Base-by-base conservation (phyloP, 1,140 invertebrate genomes). In the Drosophila equinoxialis region DNA sequence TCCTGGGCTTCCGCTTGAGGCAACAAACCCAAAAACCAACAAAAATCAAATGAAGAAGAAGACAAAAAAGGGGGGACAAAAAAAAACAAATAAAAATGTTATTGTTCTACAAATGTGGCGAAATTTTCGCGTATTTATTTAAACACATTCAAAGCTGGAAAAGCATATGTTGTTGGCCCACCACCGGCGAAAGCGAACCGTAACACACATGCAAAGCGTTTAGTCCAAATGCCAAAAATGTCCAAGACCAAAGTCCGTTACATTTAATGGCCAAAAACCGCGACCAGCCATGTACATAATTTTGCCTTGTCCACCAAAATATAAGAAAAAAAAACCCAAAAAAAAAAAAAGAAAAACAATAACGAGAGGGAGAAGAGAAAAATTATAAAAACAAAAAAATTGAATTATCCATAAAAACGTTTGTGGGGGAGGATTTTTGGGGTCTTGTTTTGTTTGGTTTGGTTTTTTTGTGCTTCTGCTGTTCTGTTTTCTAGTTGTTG, bases 361-460 rank as follows among this genome's bases (percentile, higher is more conserved):
- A 30, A 10, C 61, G 64, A 14, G 45, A 51, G 17, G 45, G 45
- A 51, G 13, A 51, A 51, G 17, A 65, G 5, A 66, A 68, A 70
- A 76, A 81, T 83, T 79, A 78, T 64, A 89, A 89, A 89, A 89
- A 77, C 74, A 78, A 70, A 51, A 86, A 86, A 89, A 89, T 87
- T 89, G 83, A 89, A 89, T 89, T 89, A 87, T 87, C 84, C 83
- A 77, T 89, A 83, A 80, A 86, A 86, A 83, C 83, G 83, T 57
- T 77, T 37, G 35, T 4, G 11, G 11, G 11, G 37, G 37, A 13
- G 37, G 3, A 37, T 84, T 75, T 68, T 30, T 30, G 30, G 35
- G 35, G 35, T 78, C 71, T 48, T 65, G 63, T 62, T 62, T 54
- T 65, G 63, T 58, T 62, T 51, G 77, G 20, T 65, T 30, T 57